Evolutionary conservation across 2,888 invertebrate genomes (phyloP).

Genomic region (Tinea trinotella): DNA sequence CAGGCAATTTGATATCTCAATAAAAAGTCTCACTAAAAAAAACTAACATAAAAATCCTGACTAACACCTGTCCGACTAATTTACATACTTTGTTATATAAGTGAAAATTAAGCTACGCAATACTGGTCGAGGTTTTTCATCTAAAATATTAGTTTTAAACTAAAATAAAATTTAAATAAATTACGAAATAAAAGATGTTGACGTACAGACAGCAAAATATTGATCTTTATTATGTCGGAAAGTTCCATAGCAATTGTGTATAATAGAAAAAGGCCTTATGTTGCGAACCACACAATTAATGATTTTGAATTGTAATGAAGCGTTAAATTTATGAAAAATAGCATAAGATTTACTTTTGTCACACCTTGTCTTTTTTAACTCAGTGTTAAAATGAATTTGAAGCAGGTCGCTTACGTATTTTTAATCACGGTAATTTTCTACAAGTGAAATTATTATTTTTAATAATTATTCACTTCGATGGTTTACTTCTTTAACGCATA

Average conservation of each 20-base stretch:
- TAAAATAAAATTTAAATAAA: background rate
- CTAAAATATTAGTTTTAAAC: background rate
- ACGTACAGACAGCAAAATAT: background rate
- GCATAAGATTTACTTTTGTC: too few relatives aligned
- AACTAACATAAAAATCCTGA: too few relatives aligned
- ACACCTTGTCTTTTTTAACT: too few relatives aligned
- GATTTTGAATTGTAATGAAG: background rate
- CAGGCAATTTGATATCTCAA: too few relatives aligned
- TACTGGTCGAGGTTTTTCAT: background rate
- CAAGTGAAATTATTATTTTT: background rate
- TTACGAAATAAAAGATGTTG: background rate
- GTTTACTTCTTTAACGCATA: background rate
- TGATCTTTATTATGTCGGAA: background rate
- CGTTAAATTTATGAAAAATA: constrained; percentile 5
- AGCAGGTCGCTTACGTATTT: background rate
- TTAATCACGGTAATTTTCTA: constrained; percentile 14
- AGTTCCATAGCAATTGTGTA: background rate
- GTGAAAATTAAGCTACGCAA: too few relatives aligned
- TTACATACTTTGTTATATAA: too few relatives aligned
- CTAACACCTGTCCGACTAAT: too few relatives aligned
- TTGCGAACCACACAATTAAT: background rate
- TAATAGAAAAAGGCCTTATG: background rate
- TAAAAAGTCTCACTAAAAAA: too few relatives aligned
- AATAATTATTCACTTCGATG: too few relatives aligned
- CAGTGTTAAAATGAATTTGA: background rate